phyloP scores from a whole-genome alignment of 2,113 vertebrate genomes.

The Rynchops niger region DNA sequence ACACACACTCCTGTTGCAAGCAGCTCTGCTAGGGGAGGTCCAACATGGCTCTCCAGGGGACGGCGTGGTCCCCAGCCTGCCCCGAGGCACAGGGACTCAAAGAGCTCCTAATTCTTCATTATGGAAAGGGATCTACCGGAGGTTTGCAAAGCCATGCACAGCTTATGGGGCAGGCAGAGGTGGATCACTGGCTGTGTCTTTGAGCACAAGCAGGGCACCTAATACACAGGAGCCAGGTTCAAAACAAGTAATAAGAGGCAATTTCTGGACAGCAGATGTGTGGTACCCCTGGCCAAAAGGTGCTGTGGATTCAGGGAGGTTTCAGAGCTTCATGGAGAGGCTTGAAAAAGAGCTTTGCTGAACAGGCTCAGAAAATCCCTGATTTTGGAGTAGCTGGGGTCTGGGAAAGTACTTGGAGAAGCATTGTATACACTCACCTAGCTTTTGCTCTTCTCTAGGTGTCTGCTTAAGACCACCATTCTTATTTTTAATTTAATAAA shows the following conservation, averaged over 20 bases:
- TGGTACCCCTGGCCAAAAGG: neutral
- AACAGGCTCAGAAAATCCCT: neutral
- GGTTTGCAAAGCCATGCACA: neutral
- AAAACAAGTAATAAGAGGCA: neutral
- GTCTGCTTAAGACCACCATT: neutral
- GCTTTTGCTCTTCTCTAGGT: neutral
- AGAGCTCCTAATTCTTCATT: neutral
- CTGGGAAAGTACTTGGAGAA: neutral
- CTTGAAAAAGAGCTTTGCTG: neutral
- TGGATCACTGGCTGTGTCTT: rapidly evolving
- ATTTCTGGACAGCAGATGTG: neutral
- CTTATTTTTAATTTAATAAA: neutral
- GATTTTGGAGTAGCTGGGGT: neutral
- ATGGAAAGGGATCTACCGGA: neutral
- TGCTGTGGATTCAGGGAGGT: neutral
- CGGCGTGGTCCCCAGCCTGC: rapidly evolving
- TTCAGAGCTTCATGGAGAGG: neutral
- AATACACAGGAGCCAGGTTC: neutral
- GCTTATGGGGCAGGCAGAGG: neutral
- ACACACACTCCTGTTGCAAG: neutral
- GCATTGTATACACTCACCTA: rapidly evolving
- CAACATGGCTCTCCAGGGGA: neutral
- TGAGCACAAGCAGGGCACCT: neutral
- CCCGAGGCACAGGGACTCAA: neutral
- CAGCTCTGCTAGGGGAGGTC: neutral